These are phyloP conservation scores for Herpetotheres cachinnans DNA, from an alignment of 2,113 vertebrate genomes.

Conservation along the genomic window DNA sequence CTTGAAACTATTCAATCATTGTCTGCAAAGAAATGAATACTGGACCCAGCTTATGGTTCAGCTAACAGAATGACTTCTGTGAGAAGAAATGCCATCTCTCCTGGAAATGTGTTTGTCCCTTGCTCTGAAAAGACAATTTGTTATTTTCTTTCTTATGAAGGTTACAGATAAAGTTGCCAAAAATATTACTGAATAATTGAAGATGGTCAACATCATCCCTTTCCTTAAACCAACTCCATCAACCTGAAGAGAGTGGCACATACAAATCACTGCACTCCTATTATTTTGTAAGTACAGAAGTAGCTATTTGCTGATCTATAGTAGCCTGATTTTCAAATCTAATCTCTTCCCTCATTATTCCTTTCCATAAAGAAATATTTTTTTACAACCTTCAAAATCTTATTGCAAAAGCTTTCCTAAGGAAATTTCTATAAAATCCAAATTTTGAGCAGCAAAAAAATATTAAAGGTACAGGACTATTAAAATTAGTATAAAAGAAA, in stretches of 20 bases:
- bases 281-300: background rate
- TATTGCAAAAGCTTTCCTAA: background rate
- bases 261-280: background rate
- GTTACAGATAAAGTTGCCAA: background rate
- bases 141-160: background rate
- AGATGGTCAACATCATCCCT: background rate
- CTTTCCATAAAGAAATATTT: background rate
- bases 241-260: background rate
- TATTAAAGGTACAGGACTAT: background rate
- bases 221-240: background rate
- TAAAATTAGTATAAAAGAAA: background rate
- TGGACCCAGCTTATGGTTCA: background rate
- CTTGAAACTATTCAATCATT: background rate
- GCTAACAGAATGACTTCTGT: background rate
- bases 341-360: background rate
- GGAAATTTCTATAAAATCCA: background rate
- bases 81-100: background rate
- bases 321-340: background rate
- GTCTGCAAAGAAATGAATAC: background rate
- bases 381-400: background rate
- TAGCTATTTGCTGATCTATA: background rate
- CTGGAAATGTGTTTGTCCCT: background rate
- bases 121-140: background rate
- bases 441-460: background rate
- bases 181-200: background rate